phyloP scores from a whole-genome alignment of 2,797 vertebrate genomes.

The Lepus oiostolus region DNA sequence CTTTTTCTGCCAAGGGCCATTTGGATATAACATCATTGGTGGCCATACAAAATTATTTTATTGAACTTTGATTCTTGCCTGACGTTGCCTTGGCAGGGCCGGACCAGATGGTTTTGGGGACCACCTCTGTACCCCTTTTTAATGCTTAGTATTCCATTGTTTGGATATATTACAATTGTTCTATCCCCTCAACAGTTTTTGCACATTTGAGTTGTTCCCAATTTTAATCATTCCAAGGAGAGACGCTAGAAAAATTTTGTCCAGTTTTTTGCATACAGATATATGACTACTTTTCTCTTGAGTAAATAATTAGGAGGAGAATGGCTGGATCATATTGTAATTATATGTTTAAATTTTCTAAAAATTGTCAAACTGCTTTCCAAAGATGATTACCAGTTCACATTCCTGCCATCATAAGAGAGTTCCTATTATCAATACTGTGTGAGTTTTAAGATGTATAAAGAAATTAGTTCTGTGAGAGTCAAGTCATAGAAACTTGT shows the following conservation, averaged over 20 bases:
- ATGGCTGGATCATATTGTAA: not conserved
- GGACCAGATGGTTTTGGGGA: too few species aligned
- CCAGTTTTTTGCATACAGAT: not conserved
- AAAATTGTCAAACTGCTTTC: not conserved
- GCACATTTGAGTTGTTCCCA: conserved; percentile 21
- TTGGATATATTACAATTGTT: not conserved
- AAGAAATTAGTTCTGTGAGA: not conserved
- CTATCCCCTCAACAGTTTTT: not conserved
- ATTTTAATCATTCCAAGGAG: conserved; percentile 15
- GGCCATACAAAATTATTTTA: too few species aligned
- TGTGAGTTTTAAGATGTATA: not conserved
- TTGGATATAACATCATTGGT: too few species aligned
- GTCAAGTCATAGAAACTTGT: not conserved
- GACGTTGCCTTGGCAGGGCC: too few species aligned
- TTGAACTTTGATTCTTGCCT: too few species aligned
- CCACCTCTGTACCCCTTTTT: not conserved
- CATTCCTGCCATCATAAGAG: not conserved
- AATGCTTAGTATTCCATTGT: not conserved
- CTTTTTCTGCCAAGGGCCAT: too few species aligned
- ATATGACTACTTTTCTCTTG: not conserved
- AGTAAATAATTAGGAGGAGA: not conserved
- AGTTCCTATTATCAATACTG: not conserved
- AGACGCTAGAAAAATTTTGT: conserved; percentile 2
- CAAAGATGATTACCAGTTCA: conserved; percentile 40
- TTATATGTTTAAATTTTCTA: conserved; percentile 19